These are phyloP conservation scores for Dyspetes luteomarginatus DNA, from an alignment of 2,888 invertebrate species.

Conservation along the genomic window DNA sequence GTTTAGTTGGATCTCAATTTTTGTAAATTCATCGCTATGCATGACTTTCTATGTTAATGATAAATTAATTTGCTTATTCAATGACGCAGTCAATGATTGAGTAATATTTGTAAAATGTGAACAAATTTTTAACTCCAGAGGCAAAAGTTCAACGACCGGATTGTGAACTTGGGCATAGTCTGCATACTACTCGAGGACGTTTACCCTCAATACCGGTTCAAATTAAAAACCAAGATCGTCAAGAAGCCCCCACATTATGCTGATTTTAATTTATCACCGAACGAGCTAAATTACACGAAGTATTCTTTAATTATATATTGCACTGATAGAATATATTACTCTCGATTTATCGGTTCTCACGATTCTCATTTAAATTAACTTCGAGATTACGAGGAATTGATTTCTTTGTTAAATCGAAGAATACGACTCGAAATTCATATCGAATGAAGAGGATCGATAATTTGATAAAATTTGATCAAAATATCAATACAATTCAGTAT, in stretches of 20 bases:
- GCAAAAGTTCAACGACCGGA: constrained; percentile 38
- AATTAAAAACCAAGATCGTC: constrained; percentile 9
- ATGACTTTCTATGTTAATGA: no score
- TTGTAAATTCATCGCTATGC: no score
- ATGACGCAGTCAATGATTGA: no score
- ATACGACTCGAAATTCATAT: no score
- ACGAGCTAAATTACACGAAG: no score
- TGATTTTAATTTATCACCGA: constrained; percentile 21
- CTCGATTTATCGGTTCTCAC: neutral
- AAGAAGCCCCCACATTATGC: constrained; percentile 29
- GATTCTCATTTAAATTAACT: neutral
- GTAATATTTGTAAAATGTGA: neutral
- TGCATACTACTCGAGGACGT: constrained; percentile 35
- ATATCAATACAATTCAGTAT: no score
- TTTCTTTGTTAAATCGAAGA: no score
- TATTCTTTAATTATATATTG: neutral
- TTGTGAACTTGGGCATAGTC: neutral
- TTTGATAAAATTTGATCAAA: no score
- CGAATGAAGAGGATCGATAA: no score
- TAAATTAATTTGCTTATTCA: no score
- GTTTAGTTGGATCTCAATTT: no score
- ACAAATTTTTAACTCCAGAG: neutral
- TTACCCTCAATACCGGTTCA: constrained; percentile 50
- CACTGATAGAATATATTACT: neutral
- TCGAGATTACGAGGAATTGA: no score